Base-by-base conservation (phyloP, 2,797 vertebrate species). In the Danio jaintianensis region DNA sequence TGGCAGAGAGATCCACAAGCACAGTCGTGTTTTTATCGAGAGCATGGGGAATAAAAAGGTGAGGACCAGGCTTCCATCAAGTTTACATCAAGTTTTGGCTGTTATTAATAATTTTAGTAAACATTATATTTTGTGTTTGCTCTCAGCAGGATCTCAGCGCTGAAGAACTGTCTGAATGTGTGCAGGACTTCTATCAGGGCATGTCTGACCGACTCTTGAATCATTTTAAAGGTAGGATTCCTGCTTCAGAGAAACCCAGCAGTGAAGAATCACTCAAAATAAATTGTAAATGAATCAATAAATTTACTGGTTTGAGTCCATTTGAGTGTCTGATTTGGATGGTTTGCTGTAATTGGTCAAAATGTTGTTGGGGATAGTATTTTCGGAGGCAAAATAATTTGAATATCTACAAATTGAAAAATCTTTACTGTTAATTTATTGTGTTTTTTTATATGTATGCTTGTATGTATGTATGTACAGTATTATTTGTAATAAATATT, bases 121-220 rank as follows among this genome's bases (percentile, higher is more conserved):
- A 36, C 4, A 13, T 9, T 1, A 59, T 59, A 0, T 42, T 20
- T 22, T 75, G 20, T 74, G 5, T 71, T 70, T 9, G 1, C 71
- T 36, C 4, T 22, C 6, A 45, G 20, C 91, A 99, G 97, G 97
- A 98, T 16, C 91, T 97, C 7, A 92, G 94, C 64, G 96, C 96
- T 22, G 98, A 98, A 10, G 98, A 98, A 16, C 94, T 97, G 66
- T 98, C 96, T 0, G 98, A 99, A 50, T 97, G 93, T 62, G 96
- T 97, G 67, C 97, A 99, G 89, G 97, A 99, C 81, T 98, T 99
- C 90, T 99, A 99, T 89, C 97, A 99, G 85, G 96, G 90, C 52
- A 88, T 98, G 86, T 94, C 96, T 0, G 97, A 99, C 74, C 96
- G 94, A 55, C 85, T 98, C 86, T 93, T 97, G 89, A 92, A 92